Evolutionary conservation across 2,888 invertebrate genomes (phyloP), one percentile per base, ranked within the genome.

Genomic region (Agonopterix subpropinquella): DNA sequence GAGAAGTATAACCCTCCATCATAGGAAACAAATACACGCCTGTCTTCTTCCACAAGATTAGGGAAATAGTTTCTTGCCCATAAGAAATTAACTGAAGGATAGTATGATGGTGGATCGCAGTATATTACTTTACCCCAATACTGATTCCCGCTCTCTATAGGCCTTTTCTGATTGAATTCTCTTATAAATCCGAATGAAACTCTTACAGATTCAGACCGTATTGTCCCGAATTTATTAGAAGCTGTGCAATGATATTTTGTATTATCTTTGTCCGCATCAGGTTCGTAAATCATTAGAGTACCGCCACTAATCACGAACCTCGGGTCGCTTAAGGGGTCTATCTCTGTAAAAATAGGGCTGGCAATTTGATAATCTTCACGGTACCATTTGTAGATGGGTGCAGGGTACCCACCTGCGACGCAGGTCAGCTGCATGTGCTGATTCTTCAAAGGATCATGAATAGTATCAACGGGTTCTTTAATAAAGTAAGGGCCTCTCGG

Each of bases 1-100:
- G 98, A 97, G 73, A 98, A 98, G 71, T 98, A 98, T 11, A 98
- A 90, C 10, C 97, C 95, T 43, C 98, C 98, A 86, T 98, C 98
- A 66, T 93, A 90, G 0, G 98, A 98, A 0, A 98, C 97, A 89
- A 98, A 98, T 0, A 97, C 95, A 58, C 98, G 90, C 66, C 93
- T 92, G 75, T 97, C 96, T 77, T 98, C 96, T 73, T 98, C 96
- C 1, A 98, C 97, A 61, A 98, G 95, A 77, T 97, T 97, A 0
- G 95, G 95, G 62, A 97, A 96, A 66, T 91, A 94, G 67, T 95
- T 94, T 55, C 98, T 92, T 8, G 95, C 94, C 98, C 98, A 98
- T 60, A 96, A 93, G 77, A 95, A 98, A 58, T 94, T 94, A 0
- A 98, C 95, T 49, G 92, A 91, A 7, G 98, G 97, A 76, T 94